These are phyloP conservation scores for Aquatica leii DNA, from an alignment of 2,888 invertebrate genomes.

Conservation along the genomic window DNA sequence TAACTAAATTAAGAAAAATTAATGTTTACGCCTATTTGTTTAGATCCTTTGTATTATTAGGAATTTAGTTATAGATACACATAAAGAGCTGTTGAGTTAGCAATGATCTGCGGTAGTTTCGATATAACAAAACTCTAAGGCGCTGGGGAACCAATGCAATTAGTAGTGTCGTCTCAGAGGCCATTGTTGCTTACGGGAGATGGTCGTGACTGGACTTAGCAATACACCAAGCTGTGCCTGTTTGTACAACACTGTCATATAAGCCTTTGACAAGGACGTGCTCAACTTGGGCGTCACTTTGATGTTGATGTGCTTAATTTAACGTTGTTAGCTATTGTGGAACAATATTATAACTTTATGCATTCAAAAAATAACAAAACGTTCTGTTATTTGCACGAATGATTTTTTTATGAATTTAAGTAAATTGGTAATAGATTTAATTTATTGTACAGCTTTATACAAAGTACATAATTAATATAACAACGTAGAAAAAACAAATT, in stretches of 20 bases:
- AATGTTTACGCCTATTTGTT: constrained; percentile 22
- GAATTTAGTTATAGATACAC: constrained; percentile 30
- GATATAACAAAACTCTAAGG: constrained; percentile 48
- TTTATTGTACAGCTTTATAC: no score
- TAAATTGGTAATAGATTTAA: no score
- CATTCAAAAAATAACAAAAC: no score
- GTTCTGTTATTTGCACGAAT: no score
- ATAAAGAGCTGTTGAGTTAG: constrained; percentile 45
- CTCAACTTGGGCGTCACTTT: constrained; percentile 51
- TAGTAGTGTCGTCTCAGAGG: constrained; percentile 59
- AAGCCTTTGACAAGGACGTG: constrained; percentile 52
- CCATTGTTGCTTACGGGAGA: constrained; percentile 59
- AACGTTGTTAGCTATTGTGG: constrained; percentile 54
- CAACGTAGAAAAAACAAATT: no score
- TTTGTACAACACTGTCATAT: constrained; percentile 37
- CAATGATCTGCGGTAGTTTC: constrained; percentile 47
- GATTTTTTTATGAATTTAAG: no score
- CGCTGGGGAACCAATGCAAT: constrained; percentile 56
- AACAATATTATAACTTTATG: constrained; percentile 9
- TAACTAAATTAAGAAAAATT: constrained; percentile 22
- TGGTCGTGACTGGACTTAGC: constrained; percentile 55
- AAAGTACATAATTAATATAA: no score
- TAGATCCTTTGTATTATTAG: constrained; percentile 25
- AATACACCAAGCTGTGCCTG: constrained; percentile 33
- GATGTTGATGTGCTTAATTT: constrained; percentile 58